Conservation (phyloP, 2,888 invertebrate species). For the Andrena bucephala region DNA sequence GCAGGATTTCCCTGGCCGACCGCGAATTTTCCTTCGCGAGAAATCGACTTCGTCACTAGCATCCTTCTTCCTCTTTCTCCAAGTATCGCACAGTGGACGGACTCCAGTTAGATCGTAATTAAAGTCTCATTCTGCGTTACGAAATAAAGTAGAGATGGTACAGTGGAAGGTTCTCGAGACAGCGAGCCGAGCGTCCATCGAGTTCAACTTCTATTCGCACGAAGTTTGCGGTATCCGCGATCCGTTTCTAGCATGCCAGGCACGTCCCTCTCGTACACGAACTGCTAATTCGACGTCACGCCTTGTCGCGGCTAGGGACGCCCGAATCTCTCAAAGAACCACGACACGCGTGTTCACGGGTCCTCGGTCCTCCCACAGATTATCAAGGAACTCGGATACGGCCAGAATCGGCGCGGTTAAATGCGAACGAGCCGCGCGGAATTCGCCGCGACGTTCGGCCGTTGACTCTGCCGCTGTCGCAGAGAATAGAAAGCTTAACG, state of each 20-base stretch:
- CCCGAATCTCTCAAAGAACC: constrained; percentile 35
- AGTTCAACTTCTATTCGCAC: constrained; percentile 45
- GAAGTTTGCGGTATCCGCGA: constrained; percentile 39
- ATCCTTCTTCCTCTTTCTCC: not conserved
- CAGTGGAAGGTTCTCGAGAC: not conserved
- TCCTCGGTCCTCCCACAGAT: constrained; percentile 52
- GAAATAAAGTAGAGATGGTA: not conserved
- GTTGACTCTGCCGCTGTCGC: constrained; percentile 28
- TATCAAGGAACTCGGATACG: constrained; percentile 68
- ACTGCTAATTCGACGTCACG: constrained; percentile 59
- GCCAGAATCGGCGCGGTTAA: constrained; percentile 36
- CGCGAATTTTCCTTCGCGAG: constrained; percentile 5
- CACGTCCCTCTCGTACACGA: constrained; percentile 47
- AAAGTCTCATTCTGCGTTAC: not conserved
- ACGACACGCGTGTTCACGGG: constrained; percentile 5
- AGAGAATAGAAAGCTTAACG: constrained; percentile 29
- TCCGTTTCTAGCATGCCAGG: constrained; percentile 28
- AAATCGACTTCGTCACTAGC: not conserved
- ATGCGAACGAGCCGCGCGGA: constrained; percentile 63
- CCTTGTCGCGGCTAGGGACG: constrained; percentile 22
- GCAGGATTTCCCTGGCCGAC: not conserved
- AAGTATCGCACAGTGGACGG: too few relatives aligned
- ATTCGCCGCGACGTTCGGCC: constrained; percentile 46
- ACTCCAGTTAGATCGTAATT: too few relatives aligned
- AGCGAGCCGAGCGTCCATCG: not conserved